phyloP scores from a whole-genome alignment of 2,797 vertebrate genomes.

The Microhierax caerulescens region DNA sequence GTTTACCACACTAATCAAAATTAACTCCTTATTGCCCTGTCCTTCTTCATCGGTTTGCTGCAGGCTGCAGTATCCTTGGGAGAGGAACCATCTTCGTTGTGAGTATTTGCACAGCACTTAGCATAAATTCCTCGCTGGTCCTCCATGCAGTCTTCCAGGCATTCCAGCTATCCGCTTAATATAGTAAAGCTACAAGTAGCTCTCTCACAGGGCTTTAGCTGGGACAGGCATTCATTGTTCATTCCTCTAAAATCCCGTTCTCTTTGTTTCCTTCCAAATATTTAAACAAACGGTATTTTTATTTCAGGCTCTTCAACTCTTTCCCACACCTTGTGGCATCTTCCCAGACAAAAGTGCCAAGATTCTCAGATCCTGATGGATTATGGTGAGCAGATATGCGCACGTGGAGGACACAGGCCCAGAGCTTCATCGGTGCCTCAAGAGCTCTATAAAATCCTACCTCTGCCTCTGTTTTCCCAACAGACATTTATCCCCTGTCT shows the following conservation, averaged over 20 bases:
- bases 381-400: background rate
- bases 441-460: background rate
- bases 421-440: background rate
- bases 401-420: background rate
- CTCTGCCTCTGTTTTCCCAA: background rate
- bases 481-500: background rate
- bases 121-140: background rate
- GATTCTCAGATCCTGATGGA: background rate
- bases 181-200: background rate
- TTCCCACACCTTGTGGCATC: background rate
- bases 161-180: background rate
- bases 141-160: background rate
- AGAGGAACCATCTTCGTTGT: background rate
- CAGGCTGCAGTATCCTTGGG: background rate
- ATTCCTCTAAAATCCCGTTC: background rate
- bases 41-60: background rate
- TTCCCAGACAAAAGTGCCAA: background rate
- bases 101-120: background rate
- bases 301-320: background rate
- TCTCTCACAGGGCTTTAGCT: background rate
- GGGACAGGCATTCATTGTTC: background rate
- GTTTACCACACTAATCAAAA: background rate
- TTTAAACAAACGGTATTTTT: background rate
- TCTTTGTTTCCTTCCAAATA: background rate
- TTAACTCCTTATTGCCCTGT: background rate